phyloP scores from a whole-genome alignment of 2,113 vertebrate genomes.

The Australoheros scitulus region DNA sequence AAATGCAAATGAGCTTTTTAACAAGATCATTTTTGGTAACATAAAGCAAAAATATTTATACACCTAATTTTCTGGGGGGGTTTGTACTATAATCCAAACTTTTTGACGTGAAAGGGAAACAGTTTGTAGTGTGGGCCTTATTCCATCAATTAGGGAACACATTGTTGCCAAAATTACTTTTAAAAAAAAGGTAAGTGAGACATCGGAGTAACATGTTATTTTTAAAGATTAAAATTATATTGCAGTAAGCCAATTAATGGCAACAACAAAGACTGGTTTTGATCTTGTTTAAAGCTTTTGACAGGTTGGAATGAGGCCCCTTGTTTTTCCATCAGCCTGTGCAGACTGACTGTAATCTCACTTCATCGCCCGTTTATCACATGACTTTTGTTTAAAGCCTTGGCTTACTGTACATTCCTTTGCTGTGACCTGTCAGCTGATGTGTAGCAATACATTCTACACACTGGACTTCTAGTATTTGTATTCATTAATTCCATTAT shows the following conservation, averaged over 20 bases:
- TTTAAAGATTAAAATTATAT: conserved; percentile 8
- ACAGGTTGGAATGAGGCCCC: conserved; percentile 44
- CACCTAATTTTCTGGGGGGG: neutral
- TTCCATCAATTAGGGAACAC: neutral
- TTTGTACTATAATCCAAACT: neutral
- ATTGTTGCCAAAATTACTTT: neutral
- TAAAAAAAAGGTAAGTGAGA: neutral
- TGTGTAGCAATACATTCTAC: conserved; percentile 35
- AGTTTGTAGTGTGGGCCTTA: neutral
- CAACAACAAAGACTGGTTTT: conserved; percentile 15
- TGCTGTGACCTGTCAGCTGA: conserved; percentile 72
- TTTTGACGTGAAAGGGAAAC: too few relatives aligned
- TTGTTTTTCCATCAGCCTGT: conserved; percentile 62
- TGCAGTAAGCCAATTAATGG: neutral
- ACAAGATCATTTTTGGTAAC: neutral
- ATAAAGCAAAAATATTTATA: neutral
- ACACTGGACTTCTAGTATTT: neutral
- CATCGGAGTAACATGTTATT: neutral
- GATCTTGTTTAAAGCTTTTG: conserved; percentile 42
- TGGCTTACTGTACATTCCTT: conserved; percentile 74
- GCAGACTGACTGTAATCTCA: conserved; percentile 62
- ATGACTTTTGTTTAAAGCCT: conserved; percentile 71
- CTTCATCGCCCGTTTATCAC: conserved; percentile 69
- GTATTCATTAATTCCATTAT: neutral
- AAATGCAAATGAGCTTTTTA: neutral